Conservation (phyloP, 1,140 invertebrate genomes). For the Papilio xuthus region DNA sequence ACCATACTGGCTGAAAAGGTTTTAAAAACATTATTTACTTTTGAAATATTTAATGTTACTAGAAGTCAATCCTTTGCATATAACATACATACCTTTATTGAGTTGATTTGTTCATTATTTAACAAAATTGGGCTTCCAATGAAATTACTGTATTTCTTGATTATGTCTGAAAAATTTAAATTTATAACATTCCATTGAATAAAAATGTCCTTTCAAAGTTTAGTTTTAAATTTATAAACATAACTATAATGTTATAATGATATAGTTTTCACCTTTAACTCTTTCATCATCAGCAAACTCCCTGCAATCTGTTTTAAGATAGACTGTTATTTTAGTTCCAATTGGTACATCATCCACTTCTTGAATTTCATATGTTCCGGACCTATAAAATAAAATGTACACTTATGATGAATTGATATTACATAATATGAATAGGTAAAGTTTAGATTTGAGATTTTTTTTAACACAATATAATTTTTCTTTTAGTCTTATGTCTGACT, state of each 20-base stretch:
- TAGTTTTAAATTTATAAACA: neutral
- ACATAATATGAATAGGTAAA: neutral
- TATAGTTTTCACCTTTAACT: slow-evolving; percentile 84
- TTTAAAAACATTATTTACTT: slow-evolving; percentile 24
- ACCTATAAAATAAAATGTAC: slow-evolving; percentile 79
- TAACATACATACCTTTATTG: slow-evolving; percentile 85
- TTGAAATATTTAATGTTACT: neutral
- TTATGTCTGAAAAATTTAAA: slow-evolving; percentile 85
- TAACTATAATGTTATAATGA: slow-evolving; percentile 43
- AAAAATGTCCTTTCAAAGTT: neutral
- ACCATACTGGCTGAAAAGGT: slow-evolving; percentile 92
- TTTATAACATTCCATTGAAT: neutral
- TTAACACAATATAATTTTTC: neutral
- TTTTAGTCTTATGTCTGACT: no score
- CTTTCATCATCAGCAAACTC: slow-evolving; percentile 94
- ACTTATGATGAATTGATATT: neutral
- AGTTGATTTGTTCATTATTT: slow-evolving; percentile 93
- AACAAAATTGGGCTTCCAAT: slow-evolving; percentile 95
- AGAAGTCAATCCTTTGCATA: neutral
- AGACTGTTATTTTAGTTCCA: slow-evolving; percentile 96
- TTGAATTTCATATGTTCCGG: slow-evolving; percentile 94
- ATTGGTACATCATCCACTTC: slow-evolving; percentile 90
- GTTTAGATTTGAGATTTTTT: no score
- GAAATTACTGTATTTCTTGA: slow-evolving; percentile 99
- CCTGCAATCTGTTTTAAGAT: slow-evolving; percentile 92